Conservation (phyloP, 2,888 invertebrate genomes). For the Caenorhabditis panamensis region DNA sequence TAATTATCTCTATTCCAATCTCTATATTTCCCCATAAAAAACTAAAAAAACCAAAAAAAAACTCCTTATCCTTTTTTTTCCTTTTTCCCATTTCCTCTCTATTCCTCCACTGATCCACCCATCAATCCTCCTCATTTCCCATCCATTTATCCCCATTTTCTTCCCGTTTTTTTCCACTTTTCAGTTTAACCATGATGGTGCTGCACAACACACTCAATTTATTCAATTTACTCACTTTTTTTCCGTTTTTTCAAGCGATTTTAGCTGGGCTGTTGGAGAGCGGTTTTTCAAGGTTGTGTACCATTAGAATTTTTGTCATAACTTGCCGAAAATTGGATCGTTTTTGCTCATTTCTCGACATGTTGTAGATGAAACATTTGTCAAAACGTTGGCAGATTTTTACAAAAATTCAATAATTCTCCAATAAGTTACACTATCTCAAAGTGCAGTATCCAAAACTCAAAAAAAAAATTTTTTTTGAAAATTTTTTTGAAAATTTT, state of each 20-base stretch:
- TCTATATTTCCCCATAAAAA: not conserved
- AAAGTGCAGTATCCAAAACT: too few species aligned
- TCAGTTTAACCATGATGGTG: constrained; percentile 6
- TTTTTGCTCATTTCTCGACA: too few species aligned
- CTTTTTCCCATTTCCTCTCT: not conserved
- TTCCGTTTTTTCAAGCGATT: not conserved
- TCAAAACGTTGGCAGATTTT: too few species aligned
- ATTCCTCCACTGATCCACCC: not conserved
- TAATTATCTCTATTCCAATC: too few species aligned
- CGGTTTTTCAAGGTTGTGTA: too few species aligned
- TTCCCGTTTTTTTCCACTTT: not conserved
- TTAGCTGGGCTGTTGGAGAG: too few species aligned
- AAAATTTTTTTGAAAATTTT: constrained; percentile 4
- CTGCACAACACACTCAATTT: constrained; percentile 21
- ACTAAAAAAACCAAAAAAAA: not conserved
- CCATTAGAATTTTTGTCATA: too few species aligned
- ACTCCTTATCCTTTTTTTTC: not conserved
- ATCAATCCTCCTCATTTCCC: constrained; percentile 7
- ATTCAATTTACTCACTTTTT: not conserved
- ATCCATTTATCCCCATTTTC: not conserved
- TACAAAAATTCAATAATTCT: too few species aligned
- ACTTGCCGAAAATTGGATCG: too few species aligned
- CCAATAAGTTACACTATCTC: too few species aligned
- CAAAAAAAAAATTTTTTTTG: too few species aligned
- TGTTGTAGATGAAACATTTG: too few species aligned